Evolutionary conservation across 2,888 invertebrate species (phyloP).

Genomic region (Nemapogon koenigi): DNA sequence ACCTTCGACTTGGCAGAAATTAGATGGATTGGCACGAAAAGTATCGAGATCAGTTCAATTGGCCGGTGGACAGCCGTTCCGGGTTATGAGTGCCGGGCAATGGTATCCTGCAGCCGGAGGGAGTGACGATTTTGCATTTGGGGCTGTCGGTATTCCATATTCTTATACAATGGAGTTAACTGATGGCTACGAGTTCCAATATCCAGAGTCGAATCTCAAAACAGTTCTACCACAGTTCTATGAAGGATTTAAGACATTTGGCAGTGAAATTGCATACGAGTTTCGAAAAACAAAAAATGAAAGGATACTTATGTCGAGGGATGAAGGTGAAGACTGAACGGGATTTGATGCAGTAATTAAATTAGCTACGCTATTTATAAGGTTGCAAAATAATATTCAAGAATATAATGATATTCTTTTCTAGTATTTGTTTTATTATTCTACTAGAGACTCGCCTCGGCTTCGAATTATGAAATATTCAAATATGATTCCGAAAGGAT

Average conservation of each 20-base stretch:
- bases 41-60: conserved; percentile 41
- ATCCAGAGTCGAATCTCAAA: conserved; percentile 57
- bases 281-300: conserved; percentile 20
- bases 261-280: conserved; percentile 32
- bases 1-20: conserved; percentile 50
- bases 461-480: no score
- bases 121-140: conserved; percentile 69
- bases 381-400: no score
- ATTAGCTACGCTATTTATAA: no score
- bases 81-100: conserved; percentile 52
- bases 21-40: conserved; percentile 41
- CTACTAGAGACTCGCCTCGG: no score
- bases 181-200: conserved; percentile 67
- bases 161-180: conserved; percentile 70
- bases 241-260: conserved; percentile 42
- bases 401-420: no score
- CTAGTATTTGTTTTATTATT: no score
- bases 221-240: conserved; percentile 38
- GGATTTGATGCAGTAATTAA: no score
- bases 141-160: conserved; percentile 54
- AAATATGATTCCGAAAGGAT: no score
- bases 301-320: no score
- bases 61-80: conserved; percentile 51
- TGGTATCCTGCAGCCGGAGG: conserved; percentile 69
- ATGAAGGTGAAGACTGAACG: no score